These are phyloP conservation scores for Ochotona princeps DNA, from an alignment of 2,113 vertebrate genomes.

Conservation along the genomic window DNA sequence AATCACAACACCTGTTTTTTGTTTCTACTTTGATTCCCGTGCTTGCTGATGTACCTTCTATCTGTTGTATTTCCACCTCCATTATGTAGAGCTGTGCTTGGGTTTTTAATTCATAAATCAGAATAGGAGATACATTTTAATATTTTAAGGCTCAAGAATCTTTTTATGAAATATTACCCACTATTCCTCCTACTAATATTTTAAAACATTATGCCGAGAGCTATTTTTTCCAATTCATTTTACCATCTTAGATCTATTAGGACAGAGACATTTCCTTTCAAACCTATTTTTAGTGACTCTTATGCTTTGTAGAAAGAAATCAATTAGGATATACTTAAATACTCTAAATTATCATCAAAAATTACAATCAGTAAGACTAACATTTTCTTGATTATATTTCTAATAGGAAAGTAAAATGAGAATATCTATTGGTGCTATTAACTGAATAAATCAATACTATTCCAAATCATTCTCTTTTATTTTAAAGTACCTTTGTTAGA, in stretches of 20 bases:
- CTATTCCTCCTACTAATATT: background rate
- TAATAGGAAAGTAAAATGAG: constrained; percentile 73
- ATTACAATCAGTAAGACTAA: constrained; percentile 65
- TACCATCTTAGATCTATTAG: constrained; percentile 30
- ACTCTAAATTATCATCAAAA: constrained; percentile 74
- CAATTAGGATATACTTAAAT: constrained; percentile 73
- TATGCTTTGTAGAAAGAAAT: constrained; percentile 61
- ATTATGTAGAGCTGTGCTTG: background rate
- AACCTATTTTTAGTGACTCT: constrained; percentile 61
- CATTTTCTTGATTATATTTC: constrained; percentile 74
- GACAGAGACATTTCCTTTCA: constrained; percentile 40
- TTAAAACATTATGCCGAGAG: background rate
- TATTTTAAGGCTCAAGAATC: background rate
- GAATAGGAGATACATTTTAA: background rate
- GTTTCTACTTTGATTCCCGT: background rate
- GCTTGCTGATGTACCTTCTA: rapidly evolving
- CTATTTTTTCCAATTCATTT: constrained; percentile 55
- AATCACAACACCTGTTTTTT: background rate
- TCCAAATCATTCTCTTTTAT: constrained; percentile 75
- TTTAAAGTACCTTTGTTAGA: constrained; percentile 77
- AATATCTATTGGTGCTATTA: constrained; percentile 74
- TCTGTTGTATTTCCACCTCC: background rate
- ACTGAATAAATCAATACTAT: constrained; percentile 77
- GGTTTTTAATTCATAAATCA: constrained; percentile 19
- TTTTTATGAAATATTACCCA: constrained; percentile 32